Conservation (phyloP, 2,113 vertebrate species). For the Triplophysa rosa region DNA sequence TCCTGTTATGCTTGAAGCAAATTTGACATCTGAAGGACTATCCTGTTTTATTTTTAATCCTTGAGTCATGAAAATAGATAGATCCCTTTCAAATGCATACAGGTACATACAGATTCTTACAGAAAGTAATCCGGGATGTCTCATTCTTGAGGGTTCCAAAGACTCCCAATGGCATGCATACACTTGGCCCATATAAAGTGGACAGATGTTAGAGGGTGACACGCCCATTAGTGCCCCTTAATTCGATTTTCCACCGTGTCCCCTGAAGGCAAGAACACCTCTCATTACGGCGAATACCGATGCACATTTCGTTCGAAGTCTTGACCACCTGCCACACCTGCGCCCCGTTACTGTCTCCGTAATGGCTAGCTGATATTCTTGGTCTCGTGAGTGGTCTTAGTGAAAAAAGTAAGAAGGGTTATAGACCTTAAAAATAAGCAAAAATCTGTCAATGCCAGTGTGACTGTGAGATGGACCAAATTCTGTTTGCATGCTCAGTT, state of each 20-base stretch:
- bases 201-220: constrained; percentile 57
- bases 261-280: constrained; percentile 18
- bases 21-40: too few relatives aligned
- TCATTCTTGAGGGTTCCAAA: not conserved
- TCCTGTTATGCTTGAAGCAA: too few relatives aligned
- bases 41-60: too few relatives aligned
- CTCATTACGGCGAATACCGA: not conserved
- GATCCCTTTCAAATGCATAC: not conserved
- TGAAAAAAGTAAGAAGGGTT: too few relatives aligned
- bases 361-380: not conserved
- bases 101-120: too few relatives aligned
- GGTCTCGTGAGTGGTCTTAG: not conserved
- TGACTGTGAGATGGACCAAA: too few relatives aligned
- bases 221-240: constrained; percentile 50
- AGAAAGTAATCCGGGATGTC: not conserved
- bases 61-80: too few relatives aligned
- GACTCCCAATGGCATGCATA: constrained; percentile 40
- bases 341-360: not conserved
- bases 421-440: too few relatives aligned
- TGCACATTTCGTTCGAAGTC: constrained; percentile 8
- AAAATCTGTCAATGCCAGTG: not conserved
- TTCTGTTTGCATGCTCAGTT: too few relatives aligned
- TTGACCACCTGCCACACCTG: constrained; percentile 28
- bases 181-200: constrained; percentile 54
- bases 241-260: constrained; percentile 49